phyloP scores from a whole-genome alignment of 2,888 invertebrate genomes.

The Stictocephala bisonia region DNA sequence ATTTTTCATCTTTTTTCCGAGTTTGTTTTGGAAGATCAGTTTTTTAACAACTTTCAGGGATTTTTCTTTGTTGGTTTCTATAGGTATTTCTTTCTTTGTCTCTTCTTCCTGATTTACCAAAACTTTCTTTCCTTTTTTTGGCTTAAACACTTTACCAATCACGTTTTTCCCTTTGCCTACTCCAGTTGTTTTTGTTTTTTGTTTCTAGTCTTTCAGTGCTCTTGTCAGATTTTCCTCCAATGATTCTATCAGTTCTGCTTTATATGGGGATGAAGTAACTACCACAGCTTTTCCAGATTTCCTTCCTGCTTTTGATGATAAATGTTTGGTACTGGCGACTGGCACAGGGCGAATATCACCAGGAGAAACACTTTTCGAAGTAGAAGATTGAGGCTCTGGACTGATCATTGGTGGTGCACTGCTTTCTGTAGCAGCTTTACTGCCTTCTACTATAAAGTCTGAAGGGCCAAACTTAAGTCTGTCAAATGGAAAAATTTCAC shows the following conservation, averaged over 20 bases:
- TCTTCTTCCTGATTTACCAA: not conserved
- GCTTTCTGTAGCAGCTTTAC: not conserved
- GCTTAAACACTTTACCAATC: not conserved
- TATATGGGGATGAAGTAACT: not conserved
- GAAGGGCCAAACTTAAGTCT: not conserved
- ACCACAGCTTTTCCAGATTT: not conserved
- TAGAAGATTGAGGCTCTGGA: not conserved
- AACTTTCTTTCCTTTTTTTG: not conserved
- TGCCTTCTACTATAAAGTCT: constrained; percentile 1
- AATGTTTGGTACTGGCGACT: not conserved
- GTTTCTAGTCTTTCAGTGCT: not conserved
- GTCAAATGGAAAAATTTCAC: constrained; percentile 57
- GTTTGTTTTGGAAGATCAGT: not conserved
- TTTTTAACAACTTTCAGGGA: not conserved
- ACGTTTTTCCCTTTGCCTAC: not conserved
- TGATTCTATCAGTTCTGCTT: not conserved
- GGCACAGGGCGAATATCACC: constrained; percentile 1
- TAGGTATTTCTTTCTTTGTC: not conserved
- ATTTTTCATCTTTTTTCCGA: not conserved
- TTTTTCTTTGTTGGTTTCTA: not conserved
- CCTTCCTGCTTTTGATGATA: not conserved
- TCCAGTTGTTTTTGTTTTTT: not conserved
- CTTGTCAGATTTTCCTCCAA: not conserved
- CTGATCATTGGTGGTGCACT: not conserved
- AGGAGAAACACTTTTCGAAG: not conserved